A percentile compares a stretch with the other conserved stretches of the same genome.
phyloP scores from a whole-genome alignment of 2,113 vertebrate genomes.

The Cyanocitta stelleri region DNA sequence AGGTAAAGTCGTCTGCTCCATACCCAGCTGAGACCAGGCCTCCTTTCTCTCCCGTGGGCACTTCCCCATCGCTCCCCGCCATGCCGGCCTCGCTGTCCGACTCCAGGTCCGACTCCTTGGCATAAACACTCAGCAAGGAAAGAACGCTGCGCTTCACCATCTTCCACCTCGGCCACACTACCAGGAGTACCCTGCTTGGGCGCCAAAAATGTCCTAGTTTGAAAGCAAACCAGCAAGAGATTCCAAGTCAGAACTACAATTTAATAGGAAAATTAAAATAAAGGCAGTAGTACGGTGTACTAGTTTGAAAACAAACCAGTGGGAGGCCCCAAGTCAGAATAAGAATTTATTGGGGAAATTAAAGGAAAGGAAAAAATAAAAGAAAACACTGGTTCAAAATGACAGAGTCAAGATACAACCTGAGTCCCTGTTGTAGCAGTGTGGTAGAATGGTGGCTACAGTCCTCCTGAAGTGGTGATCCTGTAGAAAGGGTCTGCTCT shows the following conservation, averaged over 20 bases:
- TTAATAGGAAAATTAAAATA: no score
- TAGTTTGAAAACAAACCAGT: no score
- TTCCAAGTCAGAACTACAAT: background rate
- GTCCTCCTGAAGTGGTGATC: background rate
- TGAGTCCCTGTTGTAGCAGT: rapidly evolving
- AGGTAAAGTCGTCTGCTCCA: background rate
- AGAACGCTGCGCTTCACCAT: rapidly evolving
- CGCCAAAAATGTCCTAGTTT: rapidly evolving
- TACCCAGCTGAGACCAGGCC: background rate
- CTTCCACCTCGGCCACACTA: rapidly evolving
- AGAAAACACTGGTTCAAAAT: background rate
- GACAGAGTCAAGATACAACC: no score
- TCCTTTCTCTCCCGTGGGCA: rapidly evolving
- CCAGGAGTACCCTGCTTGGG: rapidly evolving
- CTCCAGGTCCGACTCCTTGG: background rate
- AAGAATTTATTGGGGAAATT: no score
- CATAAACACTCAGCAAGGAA: rapidly evolving
- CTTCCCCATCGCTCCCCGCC: rapidly evolving
- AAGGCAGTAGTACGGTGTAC: background rate
- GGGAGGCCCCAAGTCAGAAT: no score
- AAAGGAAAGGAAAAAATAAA: no score
- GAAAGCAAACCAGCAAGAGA: background rate
- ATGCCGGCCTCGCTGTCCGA: rapidly evolving
- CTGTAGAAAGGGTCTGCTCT: no score
- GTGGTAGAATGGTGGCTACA: background rate